Evolutionary conservation across 2,888 invertebrate genomes (phyloP).

Genomic region (Xylota sylvarum): DNA sequence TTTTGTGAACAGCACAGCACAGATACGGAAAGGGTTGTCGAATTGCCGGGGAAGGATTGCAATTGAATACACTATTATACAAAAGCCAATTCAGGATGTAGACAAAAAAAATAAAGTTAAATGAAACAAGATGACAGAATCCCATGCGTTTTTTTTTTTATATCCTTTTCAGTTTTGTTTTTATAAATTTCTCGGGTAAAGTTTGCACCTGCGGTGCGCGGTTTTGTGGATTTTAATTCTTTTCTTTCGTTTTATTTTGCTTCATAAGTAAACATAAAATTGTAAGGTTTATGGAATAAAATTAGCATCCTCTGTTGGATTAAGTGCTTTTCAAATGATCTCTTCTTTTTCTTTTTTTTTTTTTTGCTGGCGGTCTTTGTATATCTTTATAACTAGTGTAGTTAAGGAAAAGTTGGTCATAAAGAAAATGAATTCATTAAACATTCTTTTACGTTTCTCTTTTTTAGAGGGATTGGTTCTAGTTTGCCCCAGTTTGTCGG

Average conservation of each 20-base stretch:
- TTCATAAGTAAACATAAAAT: constrained; percentile 25
- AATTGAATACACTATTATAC: constrained; percentile 32
- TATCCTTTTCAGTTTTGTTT: not conserved
- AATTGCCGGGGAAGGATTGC: not conserved
- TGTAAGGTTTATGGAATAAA: constrained; percentile 31
- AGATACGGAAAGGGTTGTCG: not conserved
- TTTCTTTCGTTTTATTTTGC: not conserved
- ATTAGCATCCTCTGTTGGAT: constrained; percentile 30
- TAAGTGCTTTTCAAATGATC: constrained; percentile 28
- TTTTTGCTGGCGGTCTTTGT: not conserved
- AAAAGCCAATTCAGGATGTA: constrained; percentile 23
- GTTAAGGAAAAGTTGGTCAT: not conserved
- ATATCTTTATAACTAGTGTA: not conserved
- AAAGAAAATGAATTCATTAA: constrained; percentile 32
- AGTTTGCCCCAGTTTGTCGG: not conserved
- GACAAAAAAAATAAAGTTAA: not conserved
- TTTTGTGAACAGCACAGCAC: not conserved
- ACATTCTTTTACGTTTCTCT: not conserved
- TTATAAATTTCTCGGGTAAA: not conserved
- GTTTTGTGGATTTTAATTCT: not conserved
- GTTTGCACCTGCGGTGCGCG: constrained; percentile 16
- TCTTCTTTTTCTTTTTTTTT: not conserved
- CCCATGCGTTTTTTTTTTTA: constrained; percentile 5
- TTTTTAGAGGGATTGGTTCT: constrained; percentile 1
- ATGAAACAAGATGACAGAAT: constrained; percentile 21